phyloP scores from a whole-genome alignment of 2,888 invertebrate species.

The Cataglyphis altisquamis region DNA sequence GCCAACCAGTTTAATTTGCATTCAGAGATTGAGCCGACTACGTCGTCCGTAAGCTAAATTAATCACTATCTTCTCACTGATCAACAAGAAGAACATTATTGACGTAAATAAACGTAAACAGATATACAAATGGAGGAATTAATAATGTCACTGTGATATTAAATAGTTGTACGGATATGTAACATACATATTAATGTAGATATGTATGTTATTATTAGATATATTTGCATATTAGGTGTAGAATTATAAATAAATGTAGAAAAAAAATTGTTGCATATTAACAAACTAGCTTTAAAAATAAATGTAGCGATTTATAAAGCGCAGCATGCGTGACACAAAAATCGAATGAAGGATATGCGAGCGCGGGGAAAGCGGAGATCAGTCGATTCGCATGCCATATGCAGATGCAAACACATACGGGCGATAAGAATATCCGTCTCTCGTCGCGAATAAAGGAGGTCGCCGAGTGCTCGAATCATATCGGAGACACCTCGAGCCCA shows the following conservation, averaged over 20 bases:
- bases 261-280: background rate
- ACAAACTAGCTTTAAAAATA: background rate
- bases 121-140: background rate
- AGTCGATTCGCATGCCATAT: constrained; percentile 2
- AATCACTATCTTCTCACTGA: constrained; percentile 13
- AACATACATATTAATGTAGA: background rate
- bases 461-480: background rate
- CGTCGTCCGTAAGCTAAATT: constrained; percentile 23
- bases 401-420: constrained; percentile 12
- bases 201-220: constrained; percentile 8
- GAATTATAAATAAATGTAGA: background rate
- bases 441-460: constrained; percentile 29
- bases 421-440: constrained; percentile 42
- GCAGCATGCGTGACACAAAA: background rate
- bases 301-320: constrained; percentile 9
- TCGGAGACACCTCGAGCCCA: background rate
- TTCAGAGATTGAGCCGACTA: constrained; percentile 19
- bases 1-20: constrained; percentile 39
- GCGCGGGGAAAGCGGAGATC: background rate
- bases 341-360: background rate
- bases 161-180: background rate
- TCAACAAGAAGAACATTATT: constrained; percentile 1
- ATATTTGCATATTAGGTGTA: background rate
- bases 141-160: background rate
- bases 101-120: constrained; percentile 26